Evolutionary conservation across 23 tunicate genomes (phyloP), one percentile per base, ranked within the genome.

Genomic region (Ciona savignyi): DNA sequence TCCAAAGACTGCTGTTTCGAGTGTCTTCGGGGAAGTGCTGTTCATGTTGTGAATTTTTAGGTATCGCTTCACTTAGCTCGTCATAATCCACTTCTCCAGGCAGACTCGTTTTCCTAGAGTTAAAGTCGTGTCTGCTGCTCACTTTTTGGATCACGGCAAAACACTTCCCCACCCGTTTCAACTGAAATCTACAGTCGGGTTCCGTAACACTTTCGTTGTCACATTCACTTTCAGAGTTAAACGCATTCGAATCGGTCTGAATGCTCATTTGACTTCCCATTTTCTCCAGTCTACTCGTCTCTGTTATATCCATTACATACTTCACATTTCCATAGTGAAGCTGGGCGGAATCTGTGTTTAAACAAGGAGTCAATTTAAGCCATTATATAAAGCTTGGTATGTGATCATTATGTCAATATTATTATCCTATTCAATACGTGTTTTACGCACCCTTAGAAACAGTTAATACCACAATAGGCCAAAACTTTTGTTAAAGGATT

Each of bases 11-110:
- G 64, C 31, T 30, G 23, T 6, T 6, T 6, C 11, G 9, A 42
- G 56, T 42, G 56, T 42, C 15, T 42, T 42, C 56, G n/a, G n/a
- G n/a, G 15, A 42, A 6, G 56, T 9, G 11, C 9, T 9, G 9
- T 6, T 15, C 15, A 42, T 42, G 56, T 9, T 42, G 9, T 42
- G 56, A 6, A 42, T 42, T 42, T 9, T 22, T 22, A 23, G 28
- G 67, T 63, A 63, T 22, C 9, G 56, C 67, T 9, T 63, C 67
- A 11, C 15, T 23, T 22, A 35, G 67, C 28, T 74, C 76, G 32
- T 74, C 75, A 3, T 32, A 15, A 15, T 75, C 80, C 60, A 82
- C 74, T 30, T 27, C 80, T 0, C 87, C 87, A 29, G 87, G 87
- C 27, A 82, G 23, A 2, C 71, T 65, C 23, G 80, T 82, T 30